Percentiles rank a stretch among this genome's conserved stretches.
Conservation (phyloP, 2,888 invertebrate genomes). For the Diogma glabrata region DNA sequence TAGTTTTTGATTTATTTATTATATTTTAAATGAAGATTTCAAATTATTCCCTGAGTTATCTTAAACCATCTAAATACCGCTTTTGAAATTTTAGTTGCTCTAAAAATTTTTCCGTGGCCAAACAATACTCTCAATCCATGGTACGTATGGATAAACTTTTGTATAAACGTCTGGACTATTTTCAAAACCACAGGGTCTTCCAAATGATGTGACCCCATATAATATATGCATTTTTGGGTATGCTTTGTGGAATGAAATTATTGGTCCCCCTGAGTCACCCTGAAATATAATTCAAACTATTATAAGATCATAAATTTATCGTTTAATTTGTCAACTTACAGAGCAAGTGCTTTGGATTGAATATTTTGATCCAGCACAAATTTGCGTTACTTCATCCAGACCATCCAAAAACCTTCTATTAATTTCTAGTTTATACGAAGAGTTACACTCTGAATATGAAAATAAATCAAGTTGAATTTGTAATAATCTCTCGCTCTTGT, state of each 20-base stretch:
- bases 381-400: neutral
- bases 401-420: slow-evolving; percentile 1
- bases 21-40: too few species aligned
- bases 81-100: too few species aligned
- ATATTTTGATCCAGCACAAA: neutral
- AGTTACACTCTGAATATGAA: neutral
- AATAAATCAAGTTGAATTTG: neutral
- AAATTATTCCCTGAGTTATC: too few species aligned
- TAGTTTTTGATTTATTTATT: too few species aligned
- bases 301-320: neutral
- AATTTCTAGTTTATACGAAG: neutral
- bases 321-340: neutral
- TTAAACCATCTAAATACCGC: too few species aligned
- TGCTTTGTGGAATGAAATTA: slow-evolving; percentile 33
- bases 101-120: too few species aligned
- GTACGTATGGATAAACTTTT: slow-evolving; percentile 40
- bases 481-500: neutral
- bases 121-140: slow-evolving; percentile 47
- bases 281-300: neutral
- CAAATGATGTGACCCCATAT: slow-evolving; percentile 41
- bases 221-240: slow-evolving; percentile 37
- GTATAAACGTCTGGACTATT: slow-evolving; percentile 47
- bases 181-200: slow-evolving; percentile 34
- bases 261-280: slow-evolving; percentile 57
- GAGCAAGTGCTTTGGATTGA: neutral